A percentile compares a stretch with the other conserved stretches of the same genome.
phyloP scores from a whole-genome alignment of 2,113 vertebrate species.

The Clarias macrocephalus region DNA sequence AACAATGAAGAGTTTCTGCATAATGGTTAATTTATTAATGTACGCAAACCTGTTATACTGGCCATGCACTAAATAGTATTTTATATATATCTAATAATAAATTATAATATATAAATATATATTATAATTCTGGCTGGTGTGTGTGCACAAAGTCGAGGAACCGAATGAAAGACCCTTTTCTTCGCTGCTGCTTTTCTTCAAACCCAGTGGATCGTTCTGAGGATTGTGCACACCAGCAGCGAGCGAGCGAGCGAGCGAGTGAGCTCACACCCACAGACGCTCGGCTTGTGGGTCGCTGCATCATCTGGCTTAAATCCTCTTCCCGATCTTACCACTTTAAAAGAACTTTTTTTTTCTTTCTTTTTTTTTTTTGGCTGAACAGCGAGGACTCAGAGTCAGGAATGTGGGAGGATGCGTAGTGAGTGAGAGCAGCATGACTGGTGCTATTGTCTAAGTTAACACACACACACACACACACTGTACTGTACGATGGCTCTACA shows the following conservation, averaged over 20 bases:
- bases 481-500: background rate
- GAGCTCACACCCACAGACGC: background rate
- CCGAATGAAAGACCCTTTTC: too few relatives aligned
- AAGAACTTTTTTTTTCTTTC: background rate
- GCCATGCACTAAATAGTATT: too few relatives aligned
- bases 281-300: background rate
- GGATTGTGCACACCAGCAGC: background rate
- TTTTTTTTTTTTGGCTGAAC: constrained; percentile 8
- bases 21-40: background rate
- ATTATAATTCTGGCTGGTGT: too few relatives aligned
- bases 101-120: too few relatives aligned
- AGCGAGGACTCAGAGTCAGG: background rate
- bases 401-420: constrained; percentile 25
- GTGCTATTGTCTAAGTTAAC: constrained; percentile 17
- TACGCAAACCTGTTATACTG: too few relatives aligned
- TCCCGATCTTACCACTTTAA: background rate
- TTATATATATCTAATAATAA: too few relatives aligned
- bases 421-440: constrained; percentile 13
- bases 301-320: background rate
- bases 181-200: background rate
- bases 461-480: constrained; percentile 1
- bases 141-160: too few relatives aligned
- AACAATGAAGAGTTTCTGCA: background rate
- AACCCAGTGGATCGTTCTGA: background rate
- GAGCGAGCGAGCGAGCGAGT: background rate